These are phyloP conservation scores for Hemiscyllium ocellatum DNA, from an alignment of 2,113 vertebrate species.

Conservation along the genomic window DNA sequence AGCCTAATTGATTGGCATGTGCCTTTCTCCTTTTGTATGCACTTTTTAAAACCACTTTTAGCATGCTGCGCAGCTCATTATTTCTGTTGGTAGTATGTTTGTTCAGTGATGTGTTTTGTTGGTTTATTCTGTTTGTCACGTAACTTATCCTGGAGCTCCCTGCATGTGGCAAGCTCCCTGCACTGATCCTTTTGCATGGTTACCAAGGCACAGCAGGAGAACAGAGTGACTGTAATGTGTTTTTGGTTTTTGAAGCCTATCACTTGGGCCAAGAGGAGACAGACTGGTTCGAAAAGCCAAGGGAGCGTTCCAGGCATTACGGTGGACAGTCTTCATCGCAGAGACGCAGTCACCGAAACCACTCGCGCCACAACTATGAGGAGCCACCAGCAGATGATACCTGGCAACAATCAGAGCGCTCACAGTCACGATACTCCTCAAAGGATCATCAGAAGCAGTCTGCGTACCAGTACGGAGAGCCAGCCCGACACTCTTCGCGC, in stretches of 20 bases:
- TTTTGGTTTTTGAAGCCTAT: conserved; percentile 95
- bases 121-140: background rate
- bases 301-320: conserved; percentile 87
- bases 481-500: conserved; percentile 76
- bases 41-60: background rate
- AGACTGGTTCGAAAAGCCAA: conserved; percentile 99
- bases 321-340: conserved; percentile 80
- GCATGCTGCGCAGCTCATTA: conserved; percentile 16
- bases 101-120: conserved; percentile 14
- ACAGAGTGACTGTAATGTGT: conserved; percentile 65
- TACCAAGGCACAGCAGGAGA: conserved; percentile 46
- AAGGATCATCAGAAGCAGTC: conserved; percentile 74
- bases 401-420: conserved; percentile 77
- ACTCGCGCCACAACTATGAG: conserved; percentile 89
- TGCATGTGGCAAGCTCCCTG: conserved; percentile 54
- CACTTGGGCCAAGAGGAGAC: conserved; percentile 99
- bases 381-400: conserved; percentile 78
- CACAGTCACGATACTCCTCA: conserved; percentile 66
- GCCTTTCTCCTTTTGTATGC: conserved; percentile 26
- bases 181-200: conserved; percentile 66
- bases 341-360: conserved; percentile 79
- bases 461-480: conserved; percentile 59
- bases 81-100: conserved; percentile 26
- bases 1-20: conserved; percentile 34
- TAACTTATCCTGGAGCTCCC: conserved; percentile 24